phyloP scores from a whole-genome alignment of 2,888 invertebrate genomes.

The Ophion ventricosus region DNA sequence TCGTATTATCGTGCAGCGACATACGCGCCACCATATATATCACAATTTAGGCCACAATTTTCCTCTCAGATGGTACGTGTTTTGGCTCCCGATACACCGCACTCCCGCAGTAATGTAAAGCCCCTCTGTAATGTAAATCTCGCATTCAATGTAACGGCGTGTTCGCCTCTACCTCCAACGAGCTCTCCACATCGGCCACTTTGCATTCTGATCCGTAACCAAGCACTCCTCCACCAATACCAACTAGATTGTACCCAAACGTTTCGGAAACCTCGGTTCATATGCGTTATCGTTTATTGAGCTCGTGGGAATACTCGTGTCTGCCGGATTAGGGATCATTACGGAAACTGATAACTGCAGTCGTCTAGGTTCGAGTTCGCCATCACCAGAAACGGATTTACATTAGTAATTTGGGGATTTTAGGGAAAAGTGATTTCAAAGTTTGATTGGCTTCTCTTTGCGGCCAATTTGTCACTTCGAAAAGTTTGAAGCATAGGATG shows the following conservation, averaged over 20 bases:
- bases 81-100: constrained; percentile 57
- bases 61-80: constrained; percentile 55
- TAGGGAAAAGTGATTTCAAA: constrained; percentile 1
- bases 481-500: neutral
- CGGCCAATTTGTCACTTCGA: neutral
- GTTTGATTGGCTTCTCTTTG: neutral
- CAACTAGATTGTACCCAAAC: constrained; percentile 46
- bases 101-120: constrained; percentile 70
- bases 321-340: constrained; percentile 50
- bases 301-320: constrained; percentile 47
- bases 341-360: constrained; percentile 45
- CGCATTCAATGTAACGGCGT: constrained; percentile 38
- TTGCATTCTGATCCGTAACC: constrained; percentile 57
- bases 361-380: constrained; percentile 14
- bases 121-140: constrained; percentile 33
- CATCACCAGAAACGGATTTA: constrained; percentile 11
- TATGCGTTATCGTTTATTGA: constrained; percentile 65
- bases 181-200: constrained; percentile 52
- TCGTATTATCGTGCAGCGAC: constrained; percentile 35
- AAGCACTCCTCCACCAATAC: constrained; percentile 27
- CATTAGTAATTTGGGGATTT: neutral
- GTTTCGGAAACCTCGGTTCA: constrained; percentile 65
- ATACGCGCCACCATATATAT: constrained; percentile 26
- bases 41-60: constrained; percentile 54
- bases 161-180: constrained; percentile 27